Evolutionary conservation across 1,140 invertebrate genomes (phyloP), one percentile per base, ranked within the genome.

Genomic region (Caenorhabditis latens): DNA sequence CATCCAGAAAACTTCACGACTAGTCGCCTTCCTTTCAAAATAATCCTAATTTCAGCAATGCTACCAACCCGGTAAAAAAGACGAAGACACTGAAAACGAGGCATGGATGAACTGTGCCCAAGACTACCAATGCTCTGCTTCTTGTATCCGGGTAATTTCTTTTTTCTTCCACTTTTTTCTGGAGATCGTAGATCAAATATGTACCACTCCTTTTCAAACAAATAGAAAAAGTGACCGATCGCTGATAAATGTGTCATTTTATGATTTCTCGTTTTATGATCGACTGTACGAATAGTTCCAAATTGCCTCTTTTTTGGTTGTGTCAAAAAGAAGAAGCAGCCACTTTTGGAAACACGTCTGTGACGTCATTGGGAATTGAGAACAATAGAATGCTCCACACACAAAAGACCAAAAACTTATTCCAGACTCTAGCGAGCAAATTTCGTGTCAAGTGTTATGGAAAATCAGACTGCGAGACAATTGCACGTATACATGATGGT

Each of bases 401-500:
- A 79, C 13, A 71, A 43, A 43, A 19, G 46, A 19, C 46, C 5
- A 50, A n/a, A 50, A 53, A 42, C 43, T 24, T 46, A 82, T 87
- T 91, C 86, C 61, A 92, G 91, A 89, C 90, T 16, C 87, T 92
- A 6, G 91, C 89, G 19, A 89, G 75, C 43, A 89, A 90, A 32
- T 92, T 92, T 86, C 85, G 90, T 19, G 87, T 92, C 42, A 92
- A 92, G 87, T 92, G 91, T 50, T 92, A 92, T 55, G 91, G 91
- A 21, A 92, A 92, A 89, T 91, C 87, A 57, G 92, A 92, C 84
- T 92, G 91, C 85, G 91, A 92, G 83, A 91, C 92, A 14, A 89
- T 92, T 43, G 93, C 93, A 11, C 79, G 92, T 84, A 93, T 93
- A 75, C 93, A 93, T 87, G 93, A 94, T 82, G 93, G 93, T 11